These are phyloP conservation scores for Perccottus glenii DNA, from an alignment of 2,113 vertebrate species.

Conservation along the genomic window DNA sequence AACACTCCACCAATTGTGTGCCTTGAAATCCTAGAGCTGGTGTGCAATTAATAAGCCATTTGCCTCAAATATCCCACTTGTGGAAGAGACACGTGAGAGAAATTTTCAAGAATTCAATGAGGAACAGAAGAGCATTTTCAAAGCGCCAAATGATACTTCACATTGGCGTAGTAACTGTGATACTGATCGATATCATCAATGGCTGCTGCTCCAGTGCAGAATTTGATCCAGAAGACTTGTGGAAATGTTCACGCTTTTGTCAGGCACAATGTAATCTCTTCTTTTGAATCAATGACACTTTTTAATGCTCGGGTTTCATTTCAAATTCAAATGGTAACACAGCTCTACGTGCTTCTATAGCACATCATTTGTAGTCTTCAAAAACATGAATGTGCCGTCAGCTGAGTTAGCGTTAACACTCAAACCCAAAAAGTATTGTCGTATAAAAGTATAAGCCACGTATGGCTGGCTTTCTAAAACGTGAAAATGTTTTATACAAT, in stretches of 20 bases:
- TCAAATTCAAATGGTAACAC: slow-evolving; percentile 27
- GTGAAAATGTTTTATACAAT: too few species aligned
- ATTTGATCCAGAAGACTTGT: slow-evolving; percentile 74
- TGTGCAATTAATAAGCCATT: slow-evolving; percentile 63
- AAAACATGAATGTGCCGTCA: slow-evolving; percentile 22
- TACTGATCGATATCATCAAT: slow-evolving; percentile 77
- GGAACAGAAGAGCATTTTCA: slow-evolving; percentile 38
- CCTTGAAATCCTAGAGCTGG: slow-evolving; percentile 51
- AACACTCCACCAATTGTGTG: slow-evolving; percentile 40
- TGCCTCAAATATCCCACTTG: slow-evolving; percentile 48
- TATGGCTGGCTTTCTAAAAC: too few species aligned
- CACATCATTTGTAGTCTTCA: slow-evolving; percentile 8
- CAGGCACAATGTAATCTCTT: slow-evolving; percentile 74
- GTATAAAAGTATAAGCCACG: too few species aligned
- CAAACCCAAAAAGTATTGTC: too few species aligned
- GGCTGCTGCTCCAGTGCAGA: slow-evolving; percentile 70
- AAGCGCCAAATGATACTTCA: slow-evolving; percentile 38
- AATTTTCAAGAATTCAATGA: slow-evolving; percentile 22
- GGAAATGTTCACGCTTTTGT: slow-evolving; percentile 68
- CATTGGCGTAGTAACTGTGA: slow-evolving; percentile 48
- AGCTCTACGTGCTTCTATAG: slow-evolving; percentile 28
- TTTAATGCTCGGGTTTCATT: slow-evolving; percentile 53
- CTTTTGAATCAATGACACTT: slow-evolving; percentile 71
- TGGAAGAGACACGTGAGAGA: slow-evolving; percentile 30
- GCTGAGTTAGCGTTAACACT: slow-evolving; percentile 19